Percentiles rank a stretch among this genome's conserved stretches.
Conservation (phyloP, 2,113 vertebrate genomes). For the Elanoides forficatus region DNA sequence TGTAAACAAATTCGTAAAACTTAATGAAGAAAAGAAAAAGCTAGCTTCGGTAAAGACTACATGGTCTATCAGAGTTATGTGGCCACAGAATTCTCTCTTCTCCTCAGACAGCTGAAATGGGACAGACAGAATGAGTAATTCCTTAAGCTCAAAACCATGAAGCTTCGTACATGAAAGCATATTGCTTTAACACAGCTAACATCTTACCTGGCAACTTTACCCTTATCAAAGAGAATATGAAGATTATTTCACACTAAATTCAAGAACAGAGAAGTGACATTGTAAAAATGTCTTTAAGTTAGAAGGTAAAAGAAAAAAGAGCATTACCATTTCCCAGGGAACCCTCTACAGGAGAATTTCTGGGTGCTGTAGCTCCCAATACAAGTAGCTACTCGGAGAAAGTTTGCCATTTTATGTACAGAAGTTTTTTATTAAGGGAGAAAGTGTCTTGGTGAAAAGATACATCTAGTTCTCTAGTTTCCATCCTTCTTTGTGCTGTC, state of each 20-base stretch:
- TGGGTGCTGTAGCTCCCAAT: neutral
- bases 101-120: neutral
- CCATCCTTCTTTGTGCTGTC: neutral
- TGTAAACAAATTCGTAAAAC: neutral
- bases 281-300: neutral
- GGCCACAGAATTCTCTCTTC: neutral
- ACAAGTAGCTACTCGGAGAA: neutral
- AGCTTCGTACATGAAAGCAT: neutral
- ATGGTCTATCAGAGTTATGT: neutral
- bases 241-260: neutral
- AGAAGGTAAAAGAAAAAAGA: neutral
- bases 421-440: neutral
- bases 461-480: neutral
- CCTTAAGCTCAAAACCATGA: neutral
- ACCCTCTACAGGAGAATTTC: neutral
- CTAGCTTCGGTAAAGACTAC: neutral
- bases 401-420: neutral
- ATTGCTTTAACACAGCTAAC: neutral
- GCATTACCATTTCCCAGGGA: neutral
- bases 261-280: neutral
- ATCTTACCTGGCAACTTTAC: neutral
- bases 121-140: neutral
- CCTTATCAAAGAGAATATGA: neutral
- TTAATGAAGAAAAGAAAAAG: neutral
- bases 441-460: neutral